phyloP scores from a whole-genome alignment of 1,140 invertebrate genomes.

The Tetramorium alpestre region DNA sequence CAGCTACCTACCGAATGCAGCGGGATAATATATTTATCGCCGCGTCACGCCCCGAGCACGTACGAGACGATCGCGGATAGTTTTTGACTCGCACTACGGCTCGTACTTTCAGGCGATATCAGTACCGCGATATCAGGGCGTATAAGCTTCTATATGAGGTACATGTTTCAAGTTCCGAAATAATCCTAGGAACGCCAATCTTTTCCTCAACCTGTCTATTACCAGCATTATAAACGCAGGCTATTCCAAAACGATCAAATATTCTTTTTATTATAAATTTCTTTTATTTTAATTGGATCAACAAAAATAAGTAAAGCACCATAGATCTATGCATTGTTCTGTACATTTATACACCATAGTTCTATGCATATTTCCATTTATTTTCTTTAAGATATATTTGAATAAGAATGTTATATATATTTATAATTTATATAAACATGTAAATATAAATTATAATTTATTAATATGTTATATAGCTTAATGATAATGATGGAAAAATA shows the following conservation, averaged over 20 bases:
- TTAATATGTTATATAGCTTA: not conserved
- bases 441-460: not conserved
- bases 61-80: constrained; percentile 46
- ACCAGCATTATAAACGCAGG: not conserved
- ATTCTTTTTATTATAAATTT: not conserved
- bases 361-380: not conserved
- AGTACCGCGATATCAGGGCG: constrained; percentile 26
- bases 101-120: constrained; percentile 43
- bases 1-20: constrained; percentile 65
- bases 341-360: too few relatives aligned
- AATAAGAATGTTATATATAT: not conserved
- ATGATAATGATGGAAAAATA: not conserved
- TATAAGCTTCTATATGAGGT: not conserved
- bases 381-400: not conserved
- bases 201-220: not conserved
- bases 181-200: not conserved
- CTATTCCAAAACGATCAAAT: not conserved
- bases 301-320: not conserved
- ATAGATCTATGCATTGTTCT: too few relatives aligned
- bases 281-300: not conserved
- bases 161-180: not conserved
- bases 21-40: constrained; percentile 69
- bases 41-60: constrained; percentile 2
- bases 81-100: constrained; percentile 43
- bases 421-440: not conserved